These are phyloP conservation scores for Caretta caretta DNA, from an alignment of 2,113 vertebrate genomes.

Conservation along the genomic window DNA sequence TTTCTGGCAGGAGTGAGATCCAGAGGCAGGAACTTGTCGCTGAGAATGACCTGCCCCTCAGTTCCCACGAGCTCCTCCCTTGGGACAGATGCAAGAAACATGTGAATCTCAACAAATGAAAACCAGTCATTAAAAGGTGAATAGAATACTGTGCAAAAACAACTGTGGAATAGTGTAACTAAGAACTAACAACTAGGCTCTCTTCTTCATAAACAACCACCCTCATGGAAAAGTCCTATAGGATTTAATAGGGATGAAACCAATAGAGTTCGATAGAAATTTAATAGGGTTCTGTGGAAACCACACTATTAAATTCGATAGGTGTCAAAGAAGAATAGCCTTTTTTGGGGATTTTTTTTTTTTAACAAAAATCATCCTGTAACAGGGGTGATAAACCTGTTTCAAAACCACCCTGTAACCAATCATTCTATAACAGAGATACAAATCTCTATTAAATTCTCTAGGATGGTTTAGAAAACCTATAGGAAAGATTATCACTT, in stretches of 20 bases:
- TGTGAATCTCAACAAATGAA: conserved; percentile 14
- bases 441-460: neutral
- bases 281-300: neutral
- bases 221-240: neutral
- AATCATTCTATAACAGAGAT: neutral
- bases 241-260: neutral
- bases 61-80: conserved; percentile 78
- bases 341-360: neutral
- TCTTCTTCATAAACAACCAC: neutral
- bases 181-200: neutral
- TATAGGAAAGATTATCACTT: neutral
- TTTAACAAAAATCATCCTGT: neutral
- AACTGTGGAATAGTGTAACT: neutral
- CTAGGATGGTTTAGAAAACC: neutral
- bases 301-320: neutral
- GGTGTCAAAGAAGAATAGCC: neutral
- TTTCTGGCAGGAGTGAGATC: conserved; percentile 57
- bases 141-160: neutral
- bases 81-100: conserved; percentile 33
- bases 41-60: conserved; percentile 74
- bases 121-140: neutral
- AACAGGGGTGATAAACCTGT: neutral
- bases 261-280: neutral
- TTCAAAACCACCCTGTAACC: neutral
- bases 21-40: conserved; percentile 51